Conservation (phyloP, 2,113 vertebrate genomes). For the Lamprotornis superbus region DNA sequence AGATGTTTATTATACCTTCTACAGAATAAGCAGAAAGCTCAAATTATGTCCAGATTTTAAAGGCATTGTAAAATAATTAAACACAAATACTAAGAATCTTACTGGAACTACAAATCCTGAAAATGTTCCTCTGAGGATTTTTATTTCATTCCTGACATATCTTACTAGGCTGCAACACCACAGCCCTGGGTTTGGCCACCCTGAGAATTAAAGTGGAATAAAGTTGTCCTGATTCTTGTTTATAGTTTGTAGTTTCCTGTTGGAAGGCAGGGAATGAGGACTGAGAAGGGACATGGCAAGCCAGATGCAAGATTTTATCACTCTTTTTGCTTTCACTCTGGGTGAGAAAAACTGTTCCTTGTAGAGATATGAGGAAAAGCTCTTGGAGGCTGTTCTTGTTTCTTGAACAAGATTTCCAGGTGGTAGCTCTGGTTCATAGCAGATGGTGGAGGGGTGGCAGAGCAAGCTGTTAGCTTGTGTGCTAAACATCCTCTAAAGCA, state of each 20-base stretch:
- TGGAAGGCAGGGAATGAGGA: background rate
- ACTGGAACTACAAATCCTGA: constrained; percentile 49
- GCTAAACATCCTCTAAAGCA: background rate
- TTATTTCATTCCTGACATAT: constrained; percentile 8
- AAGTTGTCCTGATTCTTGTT: background rate
- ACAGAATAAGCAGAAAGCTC: constrained; percentile 48
- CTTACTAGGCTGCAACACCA: background rate
- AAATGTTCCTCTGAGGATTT: constrained; percentile 33
- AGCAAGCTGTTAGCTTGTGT: background rate
- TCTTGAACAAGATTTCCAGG: background rate
- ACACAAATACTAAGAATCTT: constrained; percentile 21
- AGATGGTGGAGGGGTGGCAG: background rate
- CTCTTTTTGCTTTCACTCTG: background rate
- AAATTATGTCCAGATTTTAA: constrained; percentile 69
- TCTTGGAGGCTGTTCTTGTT: background rate
- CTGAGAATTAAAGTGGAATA: background rate
- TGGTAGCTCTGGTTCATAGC: background rate
- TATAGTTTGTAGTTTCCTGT: background rate
- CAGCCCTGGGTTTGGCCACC: background rate
- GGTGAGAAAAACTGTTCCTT: background rate
- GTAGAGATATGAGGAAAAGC: background rate
- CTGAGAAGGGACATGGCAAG: background rate
- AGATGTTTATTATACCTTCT: constrained; percentile 56
- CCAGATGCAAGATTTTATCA: background rate
- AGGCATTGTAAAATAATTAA: constrained; percentile 56